phyloP scores from a whole-genome alignment of 2,888 invertebrate species.

The Rotaria sp. region DNA sequence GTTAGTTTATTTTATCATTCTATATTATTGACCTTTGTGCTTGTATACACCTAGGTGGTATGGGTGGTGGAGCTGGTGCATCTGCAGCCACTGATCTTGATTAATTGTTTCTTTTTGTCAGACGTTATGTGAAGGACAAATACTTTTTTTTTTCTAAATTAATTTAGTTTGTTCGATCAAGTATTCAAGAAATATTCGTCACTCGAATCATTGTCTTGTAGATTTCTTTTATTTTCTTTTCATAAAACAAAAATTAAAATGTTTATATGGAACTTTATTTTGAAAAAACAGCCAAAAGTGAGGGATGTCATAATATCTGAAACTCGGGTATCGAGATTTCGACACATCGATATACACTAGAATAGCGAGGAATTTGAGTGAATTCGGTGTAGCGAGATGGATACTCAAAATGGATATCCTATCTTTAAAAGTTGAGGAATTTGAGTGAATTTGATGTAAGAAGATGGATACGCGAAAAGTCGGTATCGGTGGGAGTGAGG shows the following conservation, averaged over 20 bases:
- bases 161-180: not conserved
- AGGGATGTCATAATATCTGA: too few relatives aligned
- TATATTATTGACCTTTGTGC: not conserved
- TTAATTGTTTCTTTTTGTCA: not conserved
- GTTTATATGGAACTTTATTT: not conserved
- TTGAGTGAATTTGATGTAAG: too few relatives aligned
- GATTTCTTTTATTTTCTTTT: not conserved
- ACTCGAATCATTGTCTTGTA: not conserved
- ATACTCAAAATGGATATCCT: too few relatives aligned
- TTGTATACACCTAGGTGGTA: not conserved
- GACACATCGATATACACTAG: too few relatives aligned
- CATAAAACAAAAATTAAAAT: not conserved
- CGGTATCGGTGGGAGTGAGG: too few relatives aligned
- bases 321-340: too few relatives aligned
- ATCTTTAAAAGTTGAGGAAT: too few relatives aligned
- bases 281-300: too few relatives aligned
- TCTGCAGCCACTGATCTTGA: not conserved
- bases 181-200: not conserved
- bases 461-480: too few relatives aligned
- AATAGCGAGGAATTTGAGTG: too few relatives aligned
- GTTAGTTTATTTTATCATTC: not conserved
- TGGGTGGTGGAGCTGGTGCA: slow-evolving; percentile 4
- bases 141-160: not conserved
- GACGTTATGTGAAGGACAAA: not conserved
- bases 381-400: too few relatives aligned